Base-by-base conservation (phyloP, 2,797 vertebrate genomes). In the Orientallactaga sibirica region DNA sequence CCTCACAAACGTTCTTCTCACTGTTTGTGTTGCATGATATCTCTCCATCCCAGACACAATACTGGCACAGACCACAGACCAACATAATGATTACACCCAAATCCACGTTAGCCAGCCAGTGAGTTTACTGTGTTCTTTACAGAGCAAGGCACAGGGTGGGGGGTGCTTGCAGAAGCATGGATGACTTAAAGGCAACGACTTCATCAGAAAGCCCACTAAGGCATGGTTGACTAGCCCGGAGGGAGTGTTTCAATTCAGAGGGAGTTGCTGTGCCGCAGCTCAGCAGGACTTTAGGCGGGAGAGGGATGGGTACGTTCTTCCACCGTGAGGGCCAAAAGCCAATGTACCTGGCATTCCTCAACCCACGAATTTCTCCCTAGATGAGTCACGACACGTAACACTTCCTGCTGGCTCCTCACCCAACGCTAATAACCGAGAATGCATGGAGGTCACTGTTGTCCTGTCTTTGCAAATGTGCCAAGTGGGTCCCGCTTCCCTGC, bases 1-100 rank as follows among this genome's bases (percentile, higher is more conserved):
- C 14, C 61, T 64, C n/a, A 24, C 5, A 2, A 12, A 1, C 25
- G 0, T 0, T 9, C 2, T 1, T 2, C 14, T 27, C 14, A 0
- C 12, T 25, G 58, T 48, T 48, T 48, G 8, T 48, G 10, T 48
- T 48, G 7, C 48, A 48, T 48, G 48, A 48, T 10, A 48, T 48
- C 6, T 48, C 48, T 48, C 48, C 48, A 8, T 7, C 48, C 48
- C 48, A 48, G 48, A 48, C 0, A 48, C 48, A 10, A 48, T 48
- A 48, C 10, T 48, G 8, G 48, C 48, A 48, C 48, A 48, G 48
- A 48, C 48, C 48, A 48, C 48, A 48, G 48, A 48, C 48, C 48
- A 48, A 48, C 48, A 48, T 48, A 48, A 48, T 48, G 48, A 48
- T 48, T 7, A 7, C 48, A 48, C 48, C 8, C 8, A 8, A 9